These are phyloP conservation scores for Aphelocoma coerulescens DNA, from an alignment of 2,113 vertebrate genomes.

Conservation along the genomic window DNA sequence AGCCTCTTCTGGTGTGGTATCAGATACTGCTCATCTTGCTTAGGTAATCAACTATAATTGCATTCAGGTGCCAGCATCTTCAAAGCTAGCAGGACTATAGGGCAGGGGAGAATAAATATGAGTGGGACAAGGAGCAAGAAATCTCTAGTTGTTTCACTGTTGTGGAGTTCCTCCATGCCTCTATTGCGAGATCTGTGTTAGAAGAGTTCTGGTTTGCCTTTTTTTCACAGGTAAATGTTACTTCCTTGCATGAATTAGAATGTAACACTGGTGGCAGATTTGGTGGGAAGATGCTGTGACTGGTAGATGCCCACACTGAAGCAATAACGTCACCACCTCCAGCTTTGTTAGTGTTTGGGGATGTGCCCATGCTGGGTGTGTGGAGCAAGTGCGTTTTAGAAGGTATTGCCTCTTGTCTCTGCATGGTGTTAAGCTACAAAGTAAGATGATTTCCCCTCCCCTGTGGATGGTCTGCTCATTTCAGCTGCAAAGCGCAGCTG, in stretches of 20 bases:
- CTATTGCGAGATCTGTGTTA: not conserved
- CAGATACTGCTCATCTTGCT: not conserved
- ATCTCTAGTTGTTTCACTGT: accelerated
- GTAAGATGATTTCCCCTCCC: not conserved
- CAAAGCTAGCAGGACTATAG: not conserved
- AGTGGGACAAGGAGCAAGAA: not conserved
- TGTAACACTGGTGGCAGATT: not conserved
- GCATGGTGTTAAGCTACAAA: not conserved
- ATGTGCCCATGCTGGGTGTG: not conserved
- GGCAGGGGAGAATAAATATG: not conserved
- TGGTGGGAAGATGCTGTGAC: not conserved
- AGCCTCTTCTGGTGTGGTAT: not conserved
- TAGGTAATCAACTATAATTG: not conserved
- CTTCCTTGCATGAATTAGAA: not conserved
- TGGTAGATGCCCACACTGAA: not conserved
- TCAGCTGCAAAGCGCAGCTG: not conserved
- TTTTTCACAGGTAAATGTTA: not conserved
- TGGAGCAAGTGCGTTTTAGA: not conserved
- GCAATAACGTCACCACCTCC: not conserved
- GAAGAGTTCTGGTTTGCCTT: not conserved
- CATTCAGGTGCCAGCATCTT: not conserved
- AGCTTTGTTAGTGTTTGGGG: not conserved
- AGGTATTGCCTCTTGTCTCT: not conserved
- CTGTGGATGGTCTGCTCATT: not conserved
- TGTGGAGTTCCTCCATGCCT: accelerated